A percentile compares a stretch with the other conserved stretches of the same genome.
These are phyloP conservation scores for Dynastes tityus DNA, from an alignment of 2,888 invertebrate genomes.

Conservation along the genomic window DNA sequence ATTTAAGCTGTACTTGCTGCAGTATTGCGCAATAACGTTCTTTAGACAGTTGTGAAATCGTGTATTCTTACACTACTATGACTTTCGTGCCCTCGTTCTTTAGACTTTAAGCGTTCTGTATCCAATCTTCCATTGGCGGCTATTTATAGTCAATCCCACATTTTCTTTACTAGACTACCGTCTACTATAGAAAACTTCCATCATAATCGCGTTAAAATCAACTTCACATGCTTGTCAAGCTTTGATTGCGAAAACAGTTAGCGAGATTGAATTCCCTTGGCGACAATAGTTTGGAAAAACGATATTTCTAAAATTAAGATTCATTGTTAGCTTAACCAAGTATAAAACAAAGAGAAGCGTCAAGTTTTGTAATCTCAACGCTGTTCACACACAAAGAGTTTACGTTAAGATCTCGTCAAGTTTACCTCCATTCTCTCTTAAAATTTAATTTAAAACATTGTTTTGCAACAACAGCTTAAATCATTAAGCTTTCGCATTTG, in stretches of 20 bases:
- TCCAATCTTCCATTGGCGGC: no score
- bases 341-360: slow-evolving; percentile 37
- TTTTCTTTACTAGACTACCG: no score
- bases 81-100: no score
- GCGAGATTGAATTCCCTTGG: neutral
- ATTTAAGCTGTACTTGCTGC: no score
- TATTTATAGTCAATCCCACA: no score
- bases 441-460: slow-evolving; percentile 45
- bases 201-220: neutral
- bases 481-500: neutral
- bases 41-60: no score
- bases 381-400: slow-evolving; percentile 41
- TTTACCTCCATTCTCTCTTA: slow-evolving; percentile 8
- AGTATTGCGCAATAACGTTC: no score
- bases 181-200: no score
- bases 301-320: slow-evolving; percentile 42
- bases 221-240: neutral
- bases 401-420: slow-evolving; percentile 29
- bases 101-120: no score
- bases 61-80: no score
- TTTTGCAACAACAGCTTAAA: slow-evolving; percentile 26
- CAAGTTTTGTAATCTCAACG: slow-evolving; percentile 37
- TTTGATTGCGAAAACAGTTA: neutral
- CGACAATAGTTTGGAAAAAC: slow-evolving; percentile 2
- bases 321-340: slow-evolving; percentile 40